These are phyloP conservation scores for Glossophaga mutica DNA, from an alignment of 2,797 vertebrate species.

Conservation along the genomic window DNA sequence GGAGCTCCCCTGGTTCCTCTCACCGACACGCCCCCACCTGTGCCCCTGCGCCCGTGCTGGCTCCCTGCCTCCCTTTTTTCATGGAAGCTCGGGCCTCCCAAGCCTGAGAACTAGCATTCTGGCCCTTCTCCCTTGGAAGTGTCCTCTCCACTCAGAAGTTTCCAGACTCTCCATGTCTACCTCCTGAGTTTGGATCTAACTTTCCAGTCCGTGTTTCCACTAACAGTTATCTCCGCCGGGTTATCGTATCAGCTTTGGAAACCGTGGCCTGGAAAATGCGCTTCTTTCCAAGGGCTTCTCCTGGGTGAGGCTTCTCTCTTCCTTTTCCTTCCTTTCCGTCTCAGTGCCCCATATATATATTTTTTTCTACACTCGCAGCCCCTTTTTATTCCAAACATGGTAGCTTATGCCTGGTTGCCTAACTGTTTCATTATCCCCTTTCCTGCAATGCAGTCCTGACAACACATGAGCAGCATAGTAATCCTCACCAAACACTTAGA, in stretches of 20 bases:
- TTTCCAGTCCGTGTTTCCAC: slow-evolving; percentile 39
- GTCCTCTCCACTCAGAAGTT: background rate
- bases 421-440: background rate
- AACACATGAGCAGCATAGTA: background rate
- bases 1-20: background rate
- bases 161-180: background rate
- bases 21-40: fast-evolving
- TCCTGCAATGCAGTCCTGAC: background rate
- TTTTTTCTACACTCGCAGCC: background rate
- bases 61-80: background rate
- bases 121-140: background rate
- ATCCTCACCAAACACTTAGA: background rate
- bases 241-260: slow-evolving; percentile 11
- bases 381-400: background rate
- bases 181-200: background rate
- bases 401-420: background rate
- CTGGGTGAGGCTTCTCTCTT: background rate
- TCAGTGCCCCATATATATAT: background rate
- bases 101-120: background rate
- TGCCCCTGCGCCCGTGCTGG: background rate
- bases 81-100: background rate
- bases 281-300: background rate
- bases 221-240: background rate
- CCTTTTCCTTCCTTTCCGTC: background rate
- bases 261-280: slow-evolving; percentile 6